Conservation (phyloP, 2,888 invertebrate species). For the Chromoteleia sp. region DNA sequence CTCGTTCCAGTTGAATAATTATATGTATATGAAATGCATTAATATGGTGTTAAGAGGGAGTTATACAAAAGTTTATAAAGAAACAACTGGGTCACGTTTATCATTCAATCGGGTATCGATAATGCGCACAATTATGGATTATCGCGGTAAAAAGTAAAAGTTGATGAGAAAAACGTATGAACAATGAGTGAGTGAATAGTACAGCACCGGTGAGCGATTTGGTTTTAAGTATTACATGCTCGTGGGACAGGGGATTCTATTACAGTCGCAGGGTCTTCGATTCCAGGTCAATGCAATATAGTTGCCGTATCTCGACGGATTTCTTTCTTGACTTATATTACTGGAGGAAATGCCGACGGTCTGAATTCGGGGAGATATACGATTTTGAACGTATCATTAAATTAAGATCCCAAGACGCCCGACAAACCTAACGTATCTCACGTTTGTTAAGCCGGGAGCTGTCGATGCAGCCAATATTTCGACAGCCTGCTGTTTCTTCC, state of each 20-base stretch:
- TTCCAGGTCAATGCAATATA: constrained; percentile 75
- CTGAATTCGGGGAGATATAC: constrained; percentile 64
- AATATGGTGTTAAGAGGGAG: constrained; percentile 4
- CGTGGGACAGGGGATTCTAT: constrained; percentile 64
- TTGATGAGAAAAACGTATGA: constrained; percentile 44
- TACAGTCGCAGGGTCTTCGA: constrained; percentile 69
- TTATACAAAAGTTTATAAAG: not conserved
- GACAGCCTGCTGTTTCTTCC: constrained; percentile 51
- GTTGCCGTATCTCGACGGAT: constrained; percentile 73
- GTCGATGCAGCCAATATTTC: constrained; percentile 71
- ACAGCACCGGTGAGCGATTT: constrained; percentile 63
- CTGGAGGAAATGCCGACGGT: constrained; percentile 70
- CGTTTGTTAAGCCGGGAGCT: constrained; percentile 72
- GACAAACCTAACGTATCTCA: constrained; percentile 70
- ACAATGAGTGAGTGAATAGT: constrained; percentile 26
- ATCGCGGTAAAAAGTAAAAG: constrained; percentile 21
- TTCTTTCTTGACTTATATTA: constrained; percentile 73
- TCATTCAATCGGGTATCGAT: not conserved
- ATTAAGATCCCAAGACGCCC: constrained; percentile 70
- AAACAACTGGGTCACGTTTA: not conserved
- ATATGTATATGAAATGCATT: constrained; percentile 10
- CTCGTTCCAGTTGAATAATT: constrained; percentile 12
- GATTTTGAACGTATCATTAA: constrained; percentile 72
- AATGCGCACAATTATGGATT: not conserved
- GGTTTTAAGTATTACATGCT: constrained; percentile 69